Evolutionary conservation across 2,888 invertebrate species (phyloP), one percentile per base, ranked within the genome.

Genomic region (Lycocerus yunnanus): DNA sequence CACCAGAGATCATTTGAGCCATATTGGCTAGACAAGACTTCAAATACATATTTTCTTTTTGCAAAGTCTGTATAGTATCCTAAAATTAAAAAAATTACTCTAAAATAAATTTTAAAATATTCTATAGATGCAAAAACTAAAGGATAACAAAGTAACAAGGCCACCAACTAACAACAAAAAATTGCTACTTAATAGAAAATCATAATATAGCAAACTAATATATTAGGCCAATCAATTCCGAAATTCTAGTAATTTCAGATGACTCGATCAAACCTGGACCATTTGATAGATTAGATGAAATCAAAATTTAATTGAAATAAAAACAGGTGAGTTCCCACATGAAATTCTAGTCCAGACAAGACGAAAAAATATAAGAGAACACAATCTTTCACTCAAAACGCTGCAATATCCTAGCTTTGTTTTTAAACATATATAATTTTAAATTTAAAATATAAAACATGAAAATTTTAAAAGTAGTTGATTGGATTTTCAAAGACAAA

Each of bases 101-200:
- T 68, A 59, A 13, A 15, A 15, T 14, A 15, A 68, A 43, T 68
- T 58, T 58, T 15, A 68, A 43, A 27, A 27, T 68, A 14, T 59
- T 15, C 6, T 43, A 15, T 18, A 18, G 58, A 70, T 21, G 20
- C 27, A 66, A 60, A 66, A 66, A 71, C 15, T n/a, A 24, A 70
- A 73, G 66, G 15, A 60, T 59, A 61, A 68, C 11, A 70, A 66
- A 74, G 58, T 69, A 74, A 59, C 73, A 75, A 73, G 78, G 77
- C 78, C 78, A 78, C 78, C 78, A 78, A 76, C 77, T 75, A 65
- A 72, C 18, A 66, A 43, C 43, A 43, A 43, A 43, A 43, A 43
- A 43, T n/a, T n/a, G 43, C 43, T 43, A 43, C 43, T 43, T 43
- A 75, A 68, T 27, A 24, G 13, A 21, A 69, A 43, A 43, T 43